Conservation (phyloP, 2,888 invertebrate species). For the Glyphotaelius pellucidus region DNA sequence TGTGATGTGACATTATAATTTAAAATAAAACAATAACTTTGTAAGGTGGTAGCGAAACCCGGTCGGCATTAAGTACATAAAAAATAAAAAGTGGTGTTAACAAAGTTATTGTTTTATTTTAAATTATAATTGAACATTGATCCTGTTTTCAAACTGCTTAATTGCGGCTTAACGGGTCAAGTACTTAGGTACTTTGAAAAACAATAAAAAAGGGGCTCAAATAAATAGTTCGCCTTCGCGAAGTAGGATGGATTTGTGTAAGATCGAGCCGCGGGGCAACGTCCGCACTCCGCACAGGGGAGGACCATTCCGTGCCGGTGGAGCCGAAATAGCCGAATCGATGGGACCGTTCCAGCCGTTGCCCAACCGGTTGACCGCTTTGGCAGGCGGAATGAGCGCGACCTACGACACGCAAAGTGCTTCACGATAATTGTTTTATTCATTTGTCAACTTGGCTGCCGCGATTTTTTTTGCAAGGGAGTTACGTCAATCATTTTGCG, state of each 20-base stretch:
- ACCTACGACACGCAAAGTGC: slow-evolving; percentile 27
- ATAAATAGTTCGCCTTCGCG: not conserved
- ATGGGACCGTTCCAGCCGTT: slow-evolving; percentile 6
- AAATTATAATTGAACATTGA: no score
- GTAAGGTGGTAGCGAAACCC: no score
- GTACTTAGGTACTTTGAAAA: no score
- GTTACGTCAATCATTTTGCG: not conserved
- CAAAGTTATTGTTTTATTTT: no score
- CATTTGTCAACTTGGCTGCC: not conserved
- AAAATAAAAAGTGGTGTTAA: no score
- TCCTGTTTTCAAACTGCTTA: no score
- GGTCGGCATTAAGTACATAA: no score
- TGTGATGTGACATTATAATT: no score
- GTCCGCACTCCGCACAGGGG: not conserved
- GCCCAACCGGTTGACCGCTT: slow-evolving; percentile 31
- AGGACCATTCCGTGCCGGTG: not conserved
- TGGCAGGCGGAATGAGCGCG: slow-evolving; percentile 36
- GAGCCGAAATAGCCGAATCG: not conserved
- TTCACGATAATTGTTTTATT: not conserved
- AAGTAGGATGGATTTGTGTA: not conserved
- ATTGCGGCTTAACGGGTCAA: no score
- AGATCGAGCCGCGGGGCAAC: not conserved
- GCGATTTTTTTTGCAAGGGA: not conserved
- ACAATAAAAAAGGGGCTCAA: no score
- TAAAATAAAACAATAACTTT: no score